Percentiles rank a stretch among this genome's conserved stretches.
Conservation (phyloP, 2,113 vertebrate genomes). For the Oplegnathus fasciatus region DNA sequence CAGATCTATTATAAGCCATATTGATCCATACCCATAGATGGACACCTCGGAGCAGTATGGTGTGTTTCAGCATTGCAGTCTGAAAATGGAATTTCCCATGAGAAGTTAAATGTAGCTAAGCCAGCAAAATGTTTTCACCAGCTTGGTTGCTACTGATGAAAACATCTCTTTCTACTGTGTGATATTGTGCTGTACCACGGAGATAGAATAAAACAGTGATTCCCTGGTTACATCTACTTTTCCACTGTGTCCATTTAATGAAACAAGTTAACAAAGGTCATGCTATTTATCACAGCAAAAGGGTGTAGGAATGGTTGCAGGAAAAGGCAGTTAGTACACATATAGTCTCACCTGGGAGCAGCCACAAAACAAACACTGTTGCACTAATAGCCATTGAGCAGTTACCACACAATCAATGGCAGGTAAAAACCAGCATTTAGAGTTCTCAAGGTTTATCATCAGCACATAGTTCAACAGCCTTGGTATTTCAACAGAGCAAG, state of each 20-base stretch:
- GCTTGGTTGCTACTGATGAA: conserved; percentile 40
- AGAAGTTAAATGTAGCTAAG: conserved; percentile 67
- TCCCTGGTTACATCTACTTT: conserved; percentile 21
- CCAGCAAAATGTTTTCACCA: conserved; percentile 51
- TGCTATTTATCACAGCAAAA: conserved; percentile 39
- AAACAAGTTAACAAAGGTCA: conserved; percentile 60
- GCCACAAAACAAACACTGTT: conserved; percentile 3
- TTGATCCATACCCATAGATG: conserved; percentile 70
- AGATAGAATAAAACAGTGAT: conserved; percentile 5
- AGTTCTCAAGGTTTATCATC: conserved; percentile 16
- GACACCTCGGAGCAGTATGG: conserved; percentile 65
- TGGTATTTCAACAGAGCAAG: not conserved
- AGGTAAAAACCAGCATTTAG: conserved; percentile 6
- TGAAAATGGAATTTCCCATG: conserved; percentile 72
- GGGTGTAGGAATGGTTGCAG: conserved; percentile 12
- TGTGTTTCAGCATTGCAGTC: conserved; percentile 63
- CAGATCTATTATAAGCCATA: conserved; percentile 77
- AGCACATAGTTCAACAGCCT: not conserved
- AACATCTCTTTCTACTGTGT: conserved; percentile 28
- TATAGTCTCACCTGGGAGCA: conserved; percentile 26
- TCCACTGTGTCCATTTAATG: conserved; percentile 40
- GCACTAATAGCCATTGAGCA: conserved; percentile 15
- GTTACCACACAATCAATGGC: not conserved
- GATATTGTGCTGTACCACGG: conserved; percentile 11
- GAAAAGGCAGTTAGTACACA: conserved; percentile 18